A percentile compares a stretch with the other conserved stretches of the same genome.
phyloP scores from a whole-genome alignment of 2,113 vertebrate species.

The Cololabis saira region DNA sequence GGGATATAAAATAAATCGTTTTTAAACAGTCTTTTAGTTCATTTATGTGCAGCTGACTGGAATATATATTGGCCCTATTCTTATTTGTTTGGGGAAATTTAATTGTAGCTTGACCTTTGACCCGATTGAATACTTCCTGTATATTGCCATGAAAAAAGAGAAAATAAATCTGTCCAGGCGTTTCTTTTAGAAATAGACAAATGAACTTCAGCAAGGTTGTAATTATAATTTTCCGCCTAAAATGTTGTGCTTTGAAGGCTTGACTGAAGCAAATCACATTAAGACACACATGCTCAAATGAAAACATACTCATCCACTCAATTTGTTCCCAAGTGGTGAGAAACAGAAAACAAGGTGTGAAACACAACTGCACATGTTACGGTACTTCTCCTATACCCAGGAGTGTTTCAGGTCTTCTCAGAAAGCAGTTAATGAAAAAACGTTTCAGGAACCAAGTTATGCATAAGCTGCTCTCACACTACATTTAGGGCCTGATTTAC shows the following conservation, averaged over 20 bases:
- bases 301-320: background rate
- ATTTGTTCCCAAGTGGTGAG: no score
- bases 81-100: background rate
- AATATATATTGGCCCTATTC: no score
- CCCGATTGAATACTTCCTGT: background rate
- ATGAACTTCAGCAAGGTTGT: background rate
- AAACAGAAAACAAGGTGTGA: background rate
- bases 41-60: no score
- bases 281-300: background rate
- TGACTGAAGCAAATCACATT: background rate
- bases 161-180: background rate
- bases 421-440: background rate
- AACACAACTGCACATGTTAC: background rate
- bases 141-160: background rate
- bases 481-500: no score
- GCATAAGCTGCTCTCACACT: background rate
- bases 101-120: background rate
- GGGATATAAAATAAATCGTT: no score
- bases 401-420: background rate
- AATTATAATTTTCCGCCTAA: background rate
- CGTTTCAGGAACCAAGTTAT: background rate
- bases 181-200: constrained; percentile 1
- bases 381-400: background rate
- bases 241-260: background rate
- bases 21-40: no score